Conservation (phyloP, 2,797 vertebrate genomes). For the Kryptopterus vitreolus region DNA sequence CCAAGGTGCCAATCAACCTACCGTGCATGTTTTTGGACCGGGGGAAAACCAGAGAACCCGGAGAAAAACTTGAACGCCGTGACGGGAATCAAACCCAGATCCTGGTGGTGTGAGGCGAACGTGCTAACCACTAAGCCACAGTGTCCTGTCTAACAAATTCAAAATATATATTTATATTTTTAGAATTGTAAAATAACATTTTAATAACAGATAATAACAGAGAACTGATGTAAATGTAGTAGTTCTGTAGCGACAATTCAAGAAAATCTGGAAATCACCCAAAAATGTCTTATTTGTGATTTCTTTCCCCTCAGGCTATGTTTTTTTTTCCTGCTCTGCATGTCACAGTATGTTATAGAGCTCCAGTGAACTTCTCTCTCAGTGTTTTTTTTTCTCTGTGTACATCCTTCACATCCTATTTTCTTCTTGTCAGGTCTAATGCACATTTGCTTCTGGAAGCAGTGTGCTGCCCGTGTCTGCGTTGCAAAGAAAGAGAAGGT, state of each 20-base stretch:
- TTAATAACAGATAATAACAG: too few species aligned
- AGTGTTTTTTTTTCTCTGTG: neutral
- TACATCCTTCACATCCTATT: constrained; percentile 2
- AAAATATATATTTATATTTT: too few species aligned
- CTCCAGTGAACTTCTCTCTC: neutral
- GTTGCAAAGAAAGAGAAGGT: constrained; percentile 45
- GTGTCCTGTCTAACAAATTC: too few species aligned
- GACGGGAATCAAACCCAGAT: too few species aligned
- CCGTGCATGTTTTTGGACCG: too few species aligned
- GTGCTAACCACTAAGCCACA: too few species aligned
- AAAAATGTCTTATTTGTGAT: neutral
- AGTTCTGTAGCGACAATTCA: neutral
- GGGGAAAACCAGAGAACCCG: too few species aligned
- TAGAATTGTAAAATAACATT: too few species aligned
- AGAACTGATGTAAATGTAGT: neutral
- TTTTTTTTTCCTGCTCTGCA: neutral
- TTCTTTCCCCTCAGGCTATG: neutral
- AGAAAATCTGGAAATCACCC: neutral
- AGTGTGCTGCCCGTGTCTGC: constrained; percentile 40
- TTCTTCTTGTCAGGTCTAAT: constrained; percentile 3
- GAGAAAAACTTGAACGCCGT: too few species aligned
- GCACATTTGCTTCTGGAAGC: constrained; percentile 4
- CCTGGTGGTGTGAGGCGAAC: too few species aligned
- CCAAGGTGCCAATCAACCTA: too few species aligned
- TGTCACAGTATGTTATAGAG: neutral